These are phyloP conservation scores for Sinotaia quadrata DNA, from an alignment of 2,888 invertebrate genomes.

Conservation along the genomic window DNA sequence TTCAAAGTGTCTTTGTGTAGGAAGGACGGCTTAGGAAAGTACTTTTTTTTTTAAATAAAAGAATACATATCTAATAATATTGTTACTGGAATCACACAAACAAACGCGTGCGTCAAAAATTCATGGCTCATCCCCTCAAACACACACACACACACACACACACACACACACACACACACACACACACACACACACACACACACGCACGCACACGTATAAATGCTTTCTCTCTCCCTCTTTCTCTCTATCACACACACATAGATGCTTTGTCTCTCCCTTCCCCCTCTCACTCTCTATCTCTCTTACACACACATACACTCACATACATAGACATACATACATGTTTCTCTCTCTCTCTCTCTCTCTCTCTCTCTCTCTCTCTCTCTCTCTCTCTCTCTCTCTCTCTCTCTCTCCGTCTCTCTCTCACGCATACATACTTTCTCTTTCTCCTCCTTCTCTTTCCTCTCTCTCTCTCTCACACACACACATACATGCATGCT, in stretches of 20 bases:
- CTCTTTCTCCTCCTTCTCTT: neutral
- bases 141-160: constrained; percentile 13
- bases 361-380: neutral
- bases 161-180: constrained; percentile 12
- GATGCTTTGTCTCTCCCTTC: neutral
- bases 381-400: neutral
- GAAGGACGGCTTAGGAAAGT: too few relatives aligned
- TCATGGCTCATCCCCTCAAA: too few relatives aligned
- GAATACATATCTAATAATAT: too few relatives aligned
- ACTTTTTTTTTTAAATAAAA: too few relatives aligned
- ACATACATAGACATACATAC: neutral
- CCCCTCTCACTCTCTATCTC: neutral
- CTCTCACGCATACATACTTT: neutral
- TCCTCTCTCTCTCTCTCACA: neutral
- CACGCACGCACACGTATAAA: neutral
- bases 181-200: constrained; percentile 12
- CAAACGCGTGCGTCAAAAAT: too few relatives aligned
- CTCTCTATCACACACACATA: neutral
- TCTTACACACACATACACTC: neutral
- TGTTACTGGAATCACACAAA: too few relatives aligned
- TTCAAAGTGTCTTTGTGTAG: too few relatives aligned
- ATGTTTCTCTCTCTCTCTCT: neutral
- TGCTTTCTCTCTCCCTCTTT: neutral
- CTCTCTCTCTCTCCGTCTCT: neutral
- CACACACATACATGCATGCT: too few relatives aligned